phyloP scores from a whole-genome alignment of 2,113 vertebrate species.

The Mobula hypostoma region DNA sequence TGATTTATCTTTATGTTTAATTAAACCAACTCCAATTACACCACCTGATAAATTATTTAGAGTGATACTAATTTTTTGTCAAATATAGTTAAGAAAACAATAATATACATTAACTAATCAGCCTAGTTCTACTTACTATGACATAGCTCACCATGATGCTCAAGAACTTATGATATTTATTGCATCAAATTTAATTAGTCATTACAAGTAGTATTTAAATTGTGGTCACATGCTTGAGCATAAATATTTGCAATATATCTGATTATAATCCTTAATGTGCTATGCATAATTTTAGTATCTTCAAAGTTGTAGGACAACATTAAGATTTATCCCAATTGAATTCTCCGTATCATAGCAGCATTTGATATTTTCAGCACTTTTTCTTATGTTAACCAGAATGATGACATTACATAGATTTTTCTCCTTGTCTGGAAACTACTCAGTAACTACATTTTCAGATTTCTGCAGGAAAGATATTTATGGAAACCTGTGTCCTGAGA shows the following conservation, averaged over 20 bases:
- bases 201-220: conserved; percentile 30
- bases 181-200: conserved; percentile 31
- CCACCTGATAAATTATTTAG: conserved; percentile 27
- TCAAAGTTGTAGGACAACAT: neutral
- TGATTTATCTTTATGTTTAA: conserved; percentile 31
- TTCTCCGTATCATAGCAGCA: neutral
- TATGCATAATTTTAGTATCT: conserved; percentile 22
- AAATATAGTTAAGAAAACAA: conserved; percentile 30
- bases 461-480: neutral
- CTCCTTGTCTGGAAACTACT: neutral
- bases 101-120: conserved; percentile 31
- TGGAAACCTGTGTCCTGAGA: neutral
- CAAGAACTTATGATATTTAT: conserved; percentile 28
- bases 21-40: conserved; percentile 5
- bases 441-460: neutral
- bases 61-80: conserved; percentile 17
- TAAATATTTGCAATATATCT: conserved; percentile 30
- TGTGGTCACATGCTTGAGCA: conserved; percentile 17
- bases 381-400: neutral
- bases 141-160: neutral
- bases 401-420: neutral
- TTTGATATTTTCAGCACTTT: conserved; percentile 4
- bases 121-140: conserved; percentile 8
- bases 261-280: conserved; percentile 25
- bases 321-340: neutral